These are phyloP conservation scores for Ceraclea dissimilis DNA, from an alignment of 2,888 invertebrate genomes.

Conservation along the genomic window DNA sequence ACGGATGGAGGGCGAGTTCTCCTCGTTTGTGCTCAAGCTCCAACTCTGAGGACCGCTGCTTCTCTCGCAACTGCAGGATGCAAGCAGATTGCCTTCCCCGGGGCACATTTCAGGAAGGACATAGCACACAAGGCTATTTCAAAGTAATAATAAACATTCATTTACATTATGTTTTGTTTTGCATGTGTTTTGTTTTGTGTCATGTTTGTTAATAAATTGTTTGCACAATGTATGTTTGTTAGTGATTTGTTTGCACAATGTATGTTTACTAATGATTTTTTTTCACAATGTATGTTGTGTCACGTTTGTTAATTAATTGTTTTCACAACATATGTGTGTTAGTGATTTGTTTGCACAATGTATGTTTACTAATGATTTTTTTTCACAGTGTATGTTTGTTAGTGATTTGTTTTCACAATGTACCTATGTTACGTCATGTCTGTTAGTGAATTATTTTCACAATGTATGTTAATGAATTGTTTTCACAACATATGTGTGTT, in stretches of 20 bases:
- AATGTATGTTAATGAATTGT: no score
- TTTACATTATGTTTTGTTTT: slow-evolving; percentile 1
- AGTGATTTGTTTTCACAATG: no score
- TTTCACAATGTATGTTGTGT: neutral
- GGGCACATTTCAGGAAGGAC: slow-evolving; percentile 79
- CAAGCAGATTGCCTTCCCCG: slow-evolving; percentile 69
- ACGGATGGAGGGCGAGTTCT: slow-evolving; percentile 91
- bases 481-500: no score
- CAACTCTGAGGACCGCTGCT: slow-evolving; percentile 63
- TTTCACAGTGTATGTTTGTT: no score
- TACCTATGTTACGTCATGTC: neutral
- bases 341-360: no score
- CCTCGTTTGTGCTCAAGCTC: slow-evolving; percentile 63
- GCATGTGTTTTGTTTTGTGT: slow-evolving; percentile 1
- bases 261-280: no score
- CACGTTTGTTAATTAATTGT: neutral
- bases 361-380: no score
- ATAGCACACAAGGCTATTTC: slow-evolving; percentile 83
- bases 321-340: no score
- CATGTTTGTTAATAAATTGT: neutral
- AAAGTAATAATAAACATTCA: slow-evolving; percentile 57
- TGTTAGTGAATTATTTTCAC: no score
- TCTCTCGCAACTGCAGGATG: slow-evolving; percentile 67
- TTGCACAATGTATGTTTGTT: no score
- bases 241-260: no score